Evolutionary conservation across 2,888 invertebrate genomes (phyloP).

Genomic region (Dasypolia templi): DNA sequence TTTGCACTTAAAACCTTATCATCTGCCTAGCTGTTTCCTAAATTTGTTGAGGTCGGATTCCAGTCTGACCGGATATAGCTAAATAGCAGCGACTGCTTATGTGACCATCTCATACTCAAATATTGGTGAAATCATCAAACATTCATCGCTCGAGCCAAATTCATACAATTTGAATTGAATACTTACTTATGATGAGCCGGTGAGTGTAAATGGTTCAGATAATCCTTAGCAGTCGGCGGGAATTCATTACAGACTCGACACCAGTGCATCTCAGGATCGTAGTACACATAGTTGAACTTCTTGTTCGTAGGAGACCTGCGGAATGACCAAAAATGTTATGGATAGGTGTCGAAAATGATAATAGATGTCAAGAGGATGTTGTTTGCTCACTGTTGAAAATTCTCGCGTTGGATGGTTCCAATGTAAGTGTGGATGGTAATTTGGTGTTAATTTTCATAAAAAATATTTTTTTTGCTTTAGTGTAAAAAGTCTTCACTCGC

Average conservation of each 20-base stretch:
- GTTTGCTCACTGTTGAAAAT: constrained; percentile 37
- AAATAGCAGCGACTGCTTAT: not conserved
- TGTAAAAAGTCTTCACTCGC: not conserved
- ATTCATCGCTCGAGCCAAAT: not conserved
- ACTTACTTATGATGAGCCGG: constrained; percentile 93
- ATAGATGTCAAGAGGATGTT: constrained; percentile 20
- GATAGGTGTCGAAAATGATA: not conserved
- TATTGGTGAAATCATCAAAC: not conserved
- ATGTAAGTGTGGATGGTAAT: not conserved
- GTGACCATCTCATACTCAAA: not conserved
- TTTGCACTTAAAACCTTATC: not conserved
- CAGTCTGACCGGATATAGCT: not conserved
- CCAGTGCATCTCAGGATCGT: constrained; percentile 97
- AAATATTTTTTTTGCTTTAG: not conserved
- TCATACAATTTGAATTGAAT: not conserved
- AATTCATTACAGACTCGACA: constrained; percentile 96
- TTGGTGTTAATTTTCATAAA: constrained; percentile 3
- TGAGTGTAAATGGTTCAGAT: constrained; percentile 95
- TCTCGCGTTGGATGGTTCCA: constrained; percentile 12
- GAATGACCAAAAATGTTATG: constrained; percentile 7
- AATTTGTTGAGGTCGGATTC: not conserved
- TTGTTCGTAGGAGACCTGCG: constrained; percentile 82
- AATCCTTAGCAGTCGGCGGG: constrained; percentile 96
- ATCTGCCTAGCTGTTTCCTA: not conserved
- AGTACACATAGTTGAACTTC: constrained; percentile 95